Evolutionary conservation across 2,888 invertebrate genomes (phyloP).

Genomic region (Pomacea canaliculata): DNA sequence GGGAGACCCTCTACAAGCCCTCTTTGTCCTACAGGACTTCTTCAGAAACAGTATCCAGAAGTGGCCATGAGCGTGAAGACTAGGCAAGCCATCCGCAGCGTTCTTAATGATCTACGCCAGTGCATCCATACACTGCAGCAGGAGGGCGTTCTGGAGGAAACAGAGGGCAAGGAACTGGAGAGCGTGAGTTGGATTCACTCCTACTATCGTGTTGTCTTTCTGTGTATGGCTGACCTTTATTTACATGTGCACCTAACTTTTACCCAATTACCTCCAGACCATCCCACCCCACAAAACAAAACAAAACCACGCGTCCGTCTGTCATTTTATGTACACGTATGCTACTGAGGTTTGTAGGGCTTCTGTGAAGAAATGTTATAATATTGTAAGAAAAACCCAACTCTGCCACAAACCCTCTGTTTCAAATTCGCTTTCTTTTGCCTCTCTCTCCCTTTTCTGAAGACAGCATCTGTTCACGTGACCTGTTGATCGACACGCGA

Average conservation of each 20-base stretch:
- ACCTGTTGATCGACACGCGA: no score
- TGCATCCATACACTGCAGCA: slow-evolving; percentile 74
- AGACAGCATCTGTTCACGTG: no score
- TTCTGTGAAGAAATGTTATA: no score
- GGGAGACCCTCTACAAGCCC: no score
- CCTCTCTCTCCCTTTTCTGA: no score
- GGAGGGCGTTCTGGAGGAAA: slow-evolving; percentile 76
- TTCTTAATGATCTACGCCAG: slow-evolving; percentile 75
- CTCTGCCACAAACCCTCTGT: no score
- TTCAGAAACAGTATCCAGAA: slow-evolving; percentile 73
- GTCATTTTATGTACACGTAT: no score
- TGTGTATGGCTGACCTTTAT: background rate
- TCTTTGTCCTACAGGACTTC: slow-evolving; percentile 55
- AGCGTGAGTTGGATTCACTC: slow-evolving; percentile 9
- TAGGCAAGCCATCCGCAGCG: slow-evolving; percentile 76
- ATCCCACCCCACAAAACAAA: background rate
- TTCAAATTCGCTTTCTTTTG: no score
- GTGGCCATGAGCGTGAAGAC: slow-evolving; percentile 79
- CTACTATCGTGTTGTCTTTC: background rate
- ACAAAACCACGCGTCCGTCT: no score
- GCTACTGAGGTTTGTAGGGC: no score
- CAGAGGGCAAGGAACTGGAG: slow-evolving; percentile 67
- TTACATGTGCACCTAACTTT: background rate
- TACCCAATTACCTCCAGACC: background rate
- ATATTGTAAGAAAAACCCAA: no score